Conservation (phyloP, 2,113 vertebrate genomes). For the Sander vitreus region DNA sequence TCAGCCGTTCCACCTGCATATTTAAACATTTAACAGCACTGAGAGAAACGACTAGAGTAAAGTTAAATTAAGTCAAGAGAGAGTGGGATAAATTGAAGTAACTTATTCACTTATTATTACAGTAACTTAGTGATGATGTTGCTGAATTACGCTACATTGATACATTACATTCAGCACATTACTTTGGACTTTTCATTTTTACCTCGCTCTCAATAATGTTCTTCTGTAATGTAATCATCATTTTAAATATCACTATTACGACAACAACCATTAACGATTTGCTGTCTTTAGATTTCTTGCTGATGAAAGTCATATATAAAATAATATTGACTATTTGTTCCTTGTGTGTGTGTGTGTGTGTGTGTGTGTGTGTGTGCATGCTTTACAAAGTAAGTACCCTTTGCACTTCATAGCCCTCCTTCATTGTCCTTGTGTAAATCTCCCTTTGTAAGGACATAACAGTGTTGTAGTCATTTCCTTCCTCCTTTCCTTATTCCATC, state of each 20-base stretch:
- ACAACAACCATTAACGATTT: conserved; percentile 65
- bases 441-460: conserved; percentile 3
- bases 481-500: background rate
- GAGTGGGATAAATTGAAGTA: background rate
- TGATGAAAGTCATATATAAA: conserved; percentile 59
- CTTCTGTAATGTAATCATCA: conserved; percentile 70
- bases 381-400: conserved; percentile 28
- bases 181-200: conserved; percentile 59
- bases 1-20: conserved; percentile 19
- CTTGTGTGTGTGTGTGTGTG: conserved; percentile 10
- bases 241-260: conserved; percentile 69
- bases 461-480: conserved; percentile 7
- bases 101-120: background rate
- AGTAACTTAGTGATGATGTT: conserved; percentile 18
- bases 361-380: conserved; percentile 12
- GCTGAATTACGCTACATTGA: conserved; percentile 20
- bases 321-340: conserved; percentile 63
- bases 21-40: background rate
- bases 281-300: conserved; percentile 53
- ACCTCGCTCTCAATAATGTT: conserved; percentile 55
- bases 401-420: conserved; percentile 26
- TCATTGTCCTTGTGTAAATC: conserved; percentile 50
- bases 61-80: conserved; percentile 11
- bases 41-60: background rate
- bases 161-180: conserved; percentile 33